Evolutionary conservation across 2,113 vertebrate species (phyloP).

Genomic region (Aphyosemion australe): DNA sequence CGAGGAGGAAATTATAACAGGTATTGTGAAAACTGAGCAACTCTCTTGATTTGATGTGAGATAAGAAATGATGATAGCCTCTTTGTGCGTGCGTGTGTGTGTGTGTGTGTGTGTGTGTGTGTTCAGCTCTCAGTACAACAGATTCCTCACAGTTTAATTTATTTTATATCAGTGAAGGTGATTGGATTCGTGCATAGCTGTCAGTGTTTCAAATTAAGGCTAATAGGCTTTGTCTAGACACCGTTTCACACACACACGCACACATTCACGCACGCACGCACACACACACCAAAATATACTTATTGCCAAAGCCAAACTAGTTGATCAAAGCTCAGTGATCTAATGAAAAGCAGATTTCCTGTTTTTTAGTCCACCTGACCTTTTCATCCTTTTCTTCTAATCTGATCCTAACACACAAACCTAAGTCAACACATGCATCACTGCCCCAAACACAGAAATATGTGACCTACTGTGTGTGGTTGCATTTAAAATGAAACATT

Average conservation of each 20-base stretch:
- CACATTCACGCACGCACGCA: too few species aligned
- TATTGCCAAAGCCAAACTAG: conserved; percentile 1
- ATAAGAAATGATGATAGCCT: not conserved
- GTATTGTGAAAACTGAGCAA: conserved; percentile 10
- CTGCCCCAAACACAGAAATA: not conserved
- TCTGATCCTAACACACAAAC: conserved; percentile 14
- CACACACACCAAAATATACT: not conserved
- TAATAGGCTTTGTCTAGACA: not conserved
- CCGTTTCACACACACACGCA: too few species aligned
- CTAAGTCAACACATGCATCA: not conserved
- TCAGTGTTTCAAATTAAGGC: conserved; percentile 30
- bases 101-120: conserved; percentile 6
- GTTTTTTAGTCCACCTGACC: conserved; percentile 27
- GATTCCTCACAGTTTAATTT: not conserved
- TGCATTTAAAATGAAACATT: not conserved
- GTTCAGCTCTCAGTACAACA: not conserved
- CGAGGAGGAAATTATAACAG: conserved; percentile 11
- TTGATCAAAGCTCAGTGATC: conserved; percentile 19
- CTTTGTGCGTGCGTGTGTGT: conserved; percentile 1
- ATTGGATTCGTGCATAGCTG: conserved; percentile 29
- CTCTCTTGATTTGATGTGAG: conserved; percentile 19
- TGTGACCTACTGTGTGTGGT: not conserved
- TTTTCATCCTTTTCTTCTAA: conserved; percentile 22
- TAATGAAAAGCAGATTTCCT: conserved; percentile 37
- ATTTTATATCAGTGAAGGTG: not conserved